Percentiles rank a stretch among this genome's conserved stretches.
These are phyloP conservation scores for Trichonephila inaurata DNA, from an alignment of 1,140 invertebrate species.

Conservation along the genomic window DNA sequence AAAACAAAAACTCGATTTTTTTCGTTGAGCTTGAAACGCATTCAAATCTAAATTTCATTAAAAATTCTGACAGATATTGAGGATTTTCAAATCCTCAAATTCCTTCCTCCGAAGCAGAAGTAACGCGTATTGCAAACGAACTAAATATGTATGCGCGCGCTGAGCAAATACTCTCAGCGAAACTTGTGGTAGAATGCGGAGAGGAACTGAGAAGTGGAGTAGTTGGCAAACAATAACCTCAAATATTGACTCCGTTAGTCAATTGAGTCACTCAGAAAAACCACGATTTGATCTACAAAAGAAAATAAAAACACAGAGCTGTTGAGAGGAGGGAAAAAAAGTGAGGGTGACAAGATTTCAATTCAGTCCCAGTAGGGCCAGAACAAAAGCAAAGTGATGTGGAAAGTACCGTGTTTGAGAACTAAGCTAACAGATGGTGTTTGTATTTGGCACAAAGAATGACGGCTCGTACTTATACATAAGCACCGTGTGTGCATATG, in stretches of 20 bases:
- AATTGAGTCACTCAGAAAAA: constrained; percentile 56
- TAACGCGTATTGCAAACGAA: not conserved
- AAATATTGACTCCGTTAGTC: constrained; percentile 68
- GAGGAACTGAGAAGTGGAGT: constrained; percentile 9
- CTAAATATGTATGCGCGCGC: constrained; percentile 6
- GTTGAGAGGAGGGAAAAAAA: not conserved
- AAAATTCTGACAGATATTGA: too few relatives aligned
- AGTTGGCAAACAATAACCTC: constrained; percentile 65
- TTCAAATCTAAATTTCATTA: too few relatives aligned
- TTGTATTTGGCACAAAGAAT: constrained; percentile 36
- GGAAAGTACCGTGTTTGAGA: constrained; percentile 50
- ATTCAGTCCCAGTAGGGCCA: not conserved
- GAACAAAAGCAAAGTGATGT: constrained; percentile 27
- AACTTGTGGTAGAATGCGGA: not conserved
- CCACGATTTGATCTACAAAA: constrained; percentile 55
- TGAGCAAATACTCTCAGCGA: constrained; percentile 9
- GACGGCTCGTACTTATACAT: constrained; percentile 23
- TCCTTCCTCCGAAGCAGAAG: too few relatives aligned
- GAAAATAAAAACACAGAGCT: not conserved
- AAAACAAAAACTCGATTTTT: too few relatives aligned
- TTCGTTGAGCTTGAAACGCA: too few relatives aligned
- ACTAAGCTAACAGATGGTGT: constrained; percentile 66
- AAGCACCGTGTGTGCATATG: constrained; percentile 37
- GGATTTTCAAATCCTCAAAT: too few relatives aligned
- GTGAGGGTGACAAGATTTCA: constrained; percentile 31